A percentile compares a stretch with the other conserved stretches of the same genome.
phyloP scores from a whole-genome alignment of 2,113 vertebrate species.

The Gambusia holbrooki region DNA sequence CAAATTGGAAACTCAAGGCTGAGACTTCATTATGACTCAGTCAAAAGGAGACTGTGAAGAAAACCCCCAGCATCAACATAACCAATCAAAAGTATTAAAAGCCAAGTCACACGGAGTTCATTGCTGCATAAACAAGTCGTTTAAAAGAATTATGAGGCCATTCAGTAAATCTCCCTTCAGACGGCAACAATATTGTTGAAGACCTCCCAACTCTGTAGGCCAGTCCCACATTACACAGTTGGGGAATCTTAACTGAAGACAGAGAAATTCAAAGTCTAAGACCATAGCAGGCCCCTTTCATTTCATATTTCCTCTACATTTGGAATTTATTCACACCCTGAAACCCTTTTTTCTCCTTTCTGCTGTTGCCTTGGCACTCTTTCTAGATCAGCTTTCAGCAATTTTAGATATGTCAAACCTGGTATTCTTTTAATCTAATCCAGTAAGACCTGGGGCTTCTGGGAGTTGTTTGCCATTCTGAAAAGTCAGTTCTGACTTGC shows the following conservation, averaged over 20 bases:
- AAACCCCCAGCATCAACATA: constrained; percentile 21
- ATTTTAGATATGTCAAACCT: constrained; percentile 49
- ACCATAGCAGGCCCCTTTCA: constrained; percentile 31
- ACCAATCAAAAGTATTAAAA: constrained; percentile 38
- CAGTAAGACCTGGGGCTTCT: constrained; percentile 37
- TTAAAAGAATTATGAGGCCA: constrained; percentile 62
- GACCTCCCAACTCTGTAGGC: constrained; percentile 51
- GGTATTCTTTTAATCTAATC: constrained; percentile 49
- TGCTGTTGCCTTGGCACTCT: constrained; percentile 13
- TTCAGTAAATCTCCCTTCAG: constrained; percentile 53
- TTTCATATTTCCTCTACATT: constrained; percentile 16
- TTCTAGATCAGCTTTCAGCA: constrained; percentile 28
- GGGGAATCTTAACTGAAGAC: constrained; percentile 43
- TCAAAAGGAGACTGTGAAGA: constrained; percentile 21
- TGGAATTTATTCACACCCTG: constrained; percentile 40
- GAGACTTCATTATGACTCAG: constrained; percentile 9
- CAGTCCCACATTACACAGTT: constrained; percentile 58
- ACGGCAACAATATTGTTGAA: constrained; percentile 45
- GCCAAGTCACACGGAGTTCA: constrained; percentile 57
- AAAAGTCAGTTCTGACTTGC: neutral
- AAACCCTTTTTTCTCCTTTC: constrained; percentile 11
- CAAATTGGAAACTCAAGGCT: constrained; percentile 9
- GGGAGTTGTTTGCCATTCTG: neutral
- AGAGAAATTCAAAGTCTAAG: constrained; percentile 47
- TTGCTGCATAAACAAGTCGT: constrained; percentile 56